Conservation (phyloP, 1,140 invertebrate species). For the Dreissena polymorpha region DNA sequence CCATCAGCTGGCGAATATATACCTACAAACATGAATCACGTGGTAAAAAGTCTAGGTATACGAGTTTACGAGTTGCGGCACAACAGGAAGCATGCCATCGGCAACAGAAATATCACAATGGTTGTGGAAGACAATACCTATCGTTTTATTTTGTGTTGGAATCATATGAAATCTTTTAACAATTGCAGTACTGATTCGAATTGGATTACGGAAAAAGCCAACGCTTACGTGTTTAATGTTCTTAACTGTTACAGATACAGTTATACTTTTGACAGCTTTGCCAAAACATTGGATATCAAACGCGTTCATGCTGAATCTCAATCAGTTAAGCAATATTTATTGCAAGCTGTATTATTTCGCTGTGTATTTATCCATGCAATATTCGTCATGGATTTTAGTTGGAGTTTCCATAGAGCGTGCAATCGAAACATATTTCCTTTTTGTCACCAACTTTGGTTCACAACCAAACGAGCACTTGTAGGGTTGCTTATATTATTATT, state of each 20-base stretch:
- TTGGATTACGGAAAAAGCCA: slow-evolving; percentile 30
- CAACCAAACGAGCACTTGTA: too few relatives aligned
- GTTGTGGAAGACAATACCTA: slow-evolving; percentile 56
- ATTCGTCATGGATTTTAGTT: slow-evolving; percentile 73
- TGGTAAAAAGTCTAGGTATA: too few relatives aligned
- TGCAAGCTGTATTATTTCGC: slow-evolving; percentile 69
- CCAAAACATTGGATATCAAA: slow-evolving; percentile 60
- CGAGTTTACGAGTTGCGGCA: too few relatives aligned
- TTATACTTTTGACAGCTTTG: slow-evolving; percentile 62
- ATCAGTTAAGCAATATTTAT: slow-evolving; percentile 37
- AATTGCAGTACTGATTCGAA: slow-evolving; percentile 45
- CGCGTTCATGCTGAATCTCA: slow-evolving; percentile 60
- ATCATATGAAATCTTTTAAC: slow-evolving; percentile 57
- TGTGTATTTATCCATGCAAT: slow-evolving; percentile 66
- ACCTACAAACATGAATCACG: too few relatives aligned
- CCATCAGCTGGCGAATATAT: too few relatives aligned
- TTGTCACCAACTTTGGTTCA: too few relatives aligned
- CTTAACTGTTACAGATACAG: slow-evolving; percentile 62
- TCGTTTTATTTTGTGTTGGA: slow-evolving; percentile 57
- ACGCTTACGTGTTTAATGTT: slow-evolving; percentile 51
- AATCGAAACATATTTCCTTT: slow-evolving; percentile 59
- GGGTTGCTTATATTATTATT: too few relatives aligned
- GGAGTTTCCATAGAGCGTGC: slow-evolving; percentile 66
- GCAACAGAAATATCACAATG: too few relatives aligned
- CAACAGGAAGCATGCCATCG: too few relatives aligned